A percentile compares a stretch with the other conserved stretches of the same genome.
These are phyloP conservation scores for Spodoptera picta DNA, from an alignment of 2,888 invertebrate genomes.

Conservation along the genomic window DNA sequence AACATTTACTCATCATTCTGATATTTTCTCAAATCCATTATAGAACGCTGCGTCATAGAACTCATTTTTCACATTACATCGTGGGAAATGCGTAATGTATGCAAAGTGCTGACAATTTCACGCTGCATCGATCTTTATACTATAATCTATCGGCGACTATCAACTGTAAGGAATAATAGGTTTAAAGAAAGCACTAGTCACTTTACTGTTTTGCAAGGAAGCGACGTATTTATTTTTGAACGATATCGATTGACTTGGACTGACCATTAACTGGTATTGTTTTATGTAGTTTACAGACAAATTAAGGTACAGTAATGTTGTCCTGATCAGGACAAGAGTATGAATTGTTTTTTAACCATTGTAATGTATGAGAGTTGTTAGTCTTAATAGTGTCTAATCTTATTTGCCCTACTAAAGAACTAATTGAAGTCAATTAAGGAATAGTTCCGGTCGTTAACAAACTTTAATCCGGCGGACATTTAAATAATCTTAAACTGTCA, in stretches of 20 bases:
- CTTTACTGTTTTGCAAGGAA: constrained; percentile 27
- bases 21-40: constrained; percentile 30
- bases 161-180: constrained; percentile 47
- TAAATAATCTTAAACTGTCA: constrained; percentile 32
- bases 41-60: constrained; percentile 43
- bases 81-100: constrained; percentile 53
- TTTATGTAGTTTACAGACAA: constrained; percentile 17
- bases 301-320: too few species aligned
- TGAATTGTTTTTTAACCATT: too few species aligned
- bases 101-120: constrained; percentile 56
- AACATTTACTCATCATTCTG: constrained; percentile 13
- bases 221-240: constrained; percentile 42
- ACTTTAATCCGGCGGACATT: constrained; percentile 22
- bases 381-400: too few species aligned
- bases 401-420: background rate
- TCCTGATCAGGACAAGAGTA: too few species aligned
- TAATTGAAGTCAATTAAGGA: constrained; percentile 27
- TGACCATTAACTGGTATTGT: constrained; percentile 2
- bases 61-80: constrained; percentile 39
- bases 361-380: too few species aligned
- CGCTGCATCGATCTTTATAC: constrained; percentile 49
- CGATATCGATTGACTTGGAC: constrained; percentile 40
- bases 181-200: constrained; percentile 31
- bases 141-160: constrained; percentile 46
- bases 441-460: constrained; percentile 23